Base-by-base conservation (phyloP, 2,113 vertebrate species). In the Syrrhaptes paradoxus region DNA sequence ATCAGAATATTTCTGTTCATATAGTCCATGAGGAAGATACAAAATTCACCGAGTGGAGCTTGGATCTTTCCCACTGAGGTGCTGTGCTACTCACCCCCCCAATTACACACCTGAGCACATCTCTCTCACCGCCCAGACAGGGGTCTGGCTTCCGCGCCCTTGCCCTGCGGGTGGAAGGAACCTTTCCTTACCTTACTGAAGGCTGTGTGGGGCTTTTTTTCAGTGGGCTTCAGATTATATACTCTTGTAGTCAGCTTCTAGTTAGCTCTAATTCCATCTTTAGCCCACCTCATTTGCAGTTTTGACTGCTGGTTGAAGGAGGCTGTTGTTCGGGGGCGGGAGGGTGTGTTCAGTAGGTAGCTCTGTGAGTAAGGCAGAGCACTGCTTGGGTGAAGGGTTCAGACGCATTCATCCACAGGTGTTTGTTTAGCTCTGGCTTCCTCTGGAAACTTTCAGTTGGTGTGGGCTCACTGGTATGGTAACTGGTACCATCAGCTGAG, bases 51-150 rank as follows among this genome's bases (percentile, higher is more conserved):
- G n/a, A 84, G 6, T 8, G 28, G 55, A 68, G 28, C 29, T 45
- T 0, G 0, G 32, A 6, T 54, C 25, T 76, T 74, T 49, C 41
- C 41, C 28, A 1, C 0, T 25, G 63, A 61, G 58, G 8, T 74
- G 16, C 22, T 51, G 34, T 65, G 54, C 13, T 32, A 20, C n/a
- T 12, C 17, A 13, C 34, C 17, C 2, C 7, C 12, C 18, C 15
- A 3, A 4, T 62, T 38, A 20, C 17, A 57, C n/a, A 26, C 18
- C 21, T 57, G 59, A 54, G 11, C 26, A 17, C 2, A 1, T 63
- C 22, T 46, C 57, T 48, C 34, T 63, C 26, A 17, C 26, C 11
- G 2, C 12, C 4, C 2, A 16, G 45, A 8, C 18, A n/a, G 8
- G 14, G 26, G 16, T 72, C 32, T 81, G 55, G 55, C 51, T 61